Evolutionary conservation across 2,888 invertebrate species (phyloP).

Genomic region (Hemicrepidius hirtus): DNA sequence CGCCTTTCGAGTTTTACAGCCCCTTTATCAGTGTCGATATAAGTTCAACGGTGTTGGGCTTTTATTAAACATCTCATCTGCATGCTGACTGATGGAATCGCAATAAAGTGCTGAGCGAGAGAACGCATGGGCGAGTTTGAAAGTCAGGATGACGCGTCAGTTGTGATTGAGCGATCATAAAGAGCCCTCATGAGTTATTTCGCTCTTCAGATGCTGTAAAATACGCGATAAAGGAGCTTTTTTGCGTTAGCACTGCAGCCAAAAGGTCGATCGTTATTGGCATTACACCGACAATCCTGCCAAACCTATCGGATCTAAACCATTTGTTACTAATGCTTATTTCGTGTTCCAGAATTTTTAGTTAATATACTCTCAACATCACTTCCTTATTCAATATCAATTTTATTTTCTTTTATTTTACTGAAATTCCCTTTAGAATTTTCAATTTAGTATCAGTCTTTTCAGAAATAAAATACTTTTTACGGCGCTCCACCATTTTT

Average conservation of each 20-base stretch:
- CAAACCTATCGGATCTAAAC: neutral
- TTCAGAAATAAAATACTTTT: too few species aligned
- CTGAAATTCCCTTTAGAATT: too few species aligned
- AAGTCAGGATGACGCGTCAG: conserved; percentile 51
- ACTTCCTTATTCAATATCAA: too few species aligned
- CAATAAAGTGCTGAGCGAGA: conserved; percentile 59
- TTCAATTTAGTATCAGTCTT: too few species aligned
- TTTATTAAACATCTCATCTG: conserved; percentile 67
- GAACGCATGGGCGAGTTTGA: conserved; percentile 33
- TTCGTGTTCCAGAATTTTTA: too few species aligned
- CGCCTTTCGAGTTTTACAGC: conserved; percentile 36
- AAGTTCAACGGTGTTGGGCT: conserved; percentile 50
- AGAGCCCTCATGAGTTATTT: conserved; percentile 44
- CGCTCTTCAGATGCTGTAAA: conserved; percentile 45
- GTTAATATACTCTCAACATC: too few species aligned
- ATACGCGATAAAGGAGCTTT: conserved; percentile 37
- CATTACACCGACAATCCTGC: neutral
- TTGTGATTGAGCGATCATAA: conserved; percentile 54
- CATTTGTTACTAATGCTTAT: neutral
- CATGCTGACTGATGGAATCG: conserved; percentile 64
- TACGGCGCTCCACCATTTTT: too few species aligned
- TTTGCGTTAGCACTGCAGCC: conserved; percentile 18
- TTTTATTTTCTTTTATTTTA: too few species aligned
- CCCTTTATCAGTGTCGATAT: conserved; percentile 49
- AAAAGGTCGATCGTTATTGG: conserved; percentile 21